Conservation (phyloP, 2,888 invertebrate species). For the Metacarcinus magister region DNA sequence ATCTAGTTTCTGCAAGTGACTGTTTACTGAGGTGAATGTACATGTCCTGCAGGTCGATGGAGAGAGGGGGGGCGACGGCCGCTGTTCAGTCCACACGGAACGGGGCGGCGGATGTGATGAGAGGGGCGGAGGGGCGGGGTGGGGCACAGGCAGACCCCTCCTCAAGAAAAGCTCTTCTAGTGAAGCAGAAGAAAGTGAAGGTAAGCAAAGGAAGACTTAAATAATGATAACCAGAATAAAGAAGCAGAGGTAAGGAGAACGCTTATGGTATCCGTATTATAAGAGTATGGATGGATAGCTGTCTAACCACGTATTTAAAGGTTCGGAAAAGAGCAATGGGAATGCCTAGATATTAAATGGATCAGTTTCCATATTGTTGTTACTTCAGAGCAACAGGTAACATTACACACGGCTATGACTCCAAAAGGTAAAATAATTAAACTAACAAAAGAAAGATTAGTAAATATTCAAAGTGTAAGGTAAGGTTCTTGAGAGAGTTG, state of each 20-base stretch:
- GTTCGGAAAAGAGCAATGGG: no score
- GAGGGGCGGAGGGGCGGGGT: conserved; percentile 61
- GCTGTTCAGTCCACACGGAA: conserved; percentile 74
- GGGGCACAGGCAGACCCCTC: conserved; percentile 63
- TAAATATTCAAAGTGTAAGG: no score
- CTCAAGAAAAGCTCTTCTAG: conserved; percentile 75
- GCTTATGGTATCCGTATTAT: background rate
- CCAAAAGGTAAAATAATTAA: no score
- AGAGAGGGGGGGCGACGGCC: conserved; percentile 28
- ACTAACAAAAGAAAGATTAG: no score
- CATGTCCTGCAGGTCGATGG: conserved; percentile 62
- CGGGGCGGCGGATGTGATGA: conserved; percentile 73
- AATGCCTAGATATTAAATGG: background rate
- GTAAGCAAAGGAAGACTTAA: conserved; percentile 38
- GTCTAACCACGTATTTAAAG: background rate
- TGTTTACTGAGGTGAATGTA: background rate
- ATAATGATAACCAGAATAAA: background rate
- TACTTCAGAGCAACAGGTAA: background rate
- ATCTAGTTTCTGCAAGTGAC: background rate
- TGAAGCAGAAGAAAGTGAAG: conserved; percentile 77
- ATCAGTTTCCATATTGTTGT: background rate
- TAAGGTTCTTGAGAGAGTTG: no score
- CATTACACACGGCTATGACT: no score
- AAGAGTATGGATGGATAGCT: background rate
- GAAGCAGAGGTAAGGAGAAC: background rate